A percentile compares a stretch with the other conserved stretches of the same genome.
Evolutionary conservation across 1,140 invertebrate genomes (phyloP).

Genomic region (Drosophila saltans): DNA sequence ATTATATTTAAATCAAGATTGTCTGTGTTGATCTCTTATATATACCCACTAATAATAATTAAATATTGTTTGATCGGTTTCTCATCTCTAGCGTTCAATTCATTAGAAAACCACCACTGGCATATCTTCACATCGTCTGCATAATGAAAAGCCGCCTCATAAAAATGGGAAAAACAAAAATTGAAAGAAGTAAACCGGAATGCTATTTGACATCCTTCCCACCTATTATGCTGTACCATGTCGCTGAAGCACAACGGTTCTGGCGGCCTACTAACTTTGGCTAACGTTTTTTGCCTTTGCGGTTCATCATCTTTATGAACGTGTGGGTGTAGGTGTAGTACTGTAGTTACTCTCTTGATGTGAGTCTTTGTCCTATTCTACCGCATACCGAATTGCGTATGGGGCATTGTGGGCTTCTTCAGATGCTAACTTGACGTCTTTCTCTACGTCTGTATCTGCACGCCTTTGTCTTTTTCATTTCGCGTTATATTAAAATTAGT

Average conservation of each 20-base stretch:
- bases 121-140: conserved; percentile 43
- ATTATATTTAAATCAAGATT: too few relatives aligned
- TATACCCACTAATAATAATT: neutral
- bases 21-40: too few relatives aligned
- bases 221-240: conserved; percentile 14
- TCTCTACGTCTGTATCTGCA: neutral
- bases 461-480: conserved; percentile 50
- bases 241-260: conserved; percentile 22
- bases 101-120: conserved; percentile 17
- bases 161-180: conserved; percentile 62
- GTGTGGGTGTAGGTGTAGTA: conserved; percentile 30
- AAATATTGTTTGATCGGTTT: neutral
- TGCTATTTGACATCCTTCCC: conserved; percentile 46
- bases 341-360: conserved; percentile 77
- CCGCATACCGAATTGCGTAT: conserved; percentile 22
- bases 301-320: conserved; percentile 34
- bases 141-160: conserved; percentile 66
- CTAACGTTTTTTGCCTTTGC: conserved; percentile 33
- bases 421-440: conserved; percentile 21
- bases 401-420: conserved; percentile 30
- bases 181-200: conserved; percentile 60
- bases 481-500: conserved; percentile 79
- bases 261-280: conserved; percentile 32
- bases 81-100: conserved; percentile 13
- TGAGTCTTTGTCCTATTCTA: conserved; percentile 73